Evolutionary conservation across 1,140 invertebrate genomes (phyloP), one percentile per base, ranked within the genome.

Genomic region (Vanessa tameamea): DNA sequence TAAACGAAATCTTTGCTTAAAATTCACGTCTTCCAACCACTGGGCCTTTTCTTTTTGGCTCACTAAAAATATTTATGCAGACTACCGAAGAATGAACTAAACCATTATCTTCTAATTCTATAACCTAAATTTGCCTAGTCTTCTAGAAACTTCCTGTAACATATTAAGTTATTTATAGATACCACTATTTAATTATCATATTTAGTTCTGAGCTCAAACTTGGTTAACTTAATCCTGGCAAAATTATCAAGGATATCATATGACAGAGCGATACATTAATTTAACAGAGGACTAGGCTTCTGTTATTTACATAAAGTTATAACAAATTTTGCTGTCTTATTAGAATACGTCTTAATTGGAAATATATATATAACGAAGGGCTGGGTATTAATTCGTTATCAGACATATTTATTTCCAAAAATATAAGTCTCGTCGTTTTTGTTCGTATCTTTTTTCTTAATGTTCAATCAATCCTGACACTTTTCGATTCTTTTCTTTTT

Each of bases 201-300:
- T 65, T 65, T 55, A 64, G 69, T 72, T 50, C 69, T 65, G n/a
- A 55, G 64, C 50, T 43, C 48, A 72, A 31, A 55, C 20, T 23
- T 20, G 69, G 14, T 50, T 64, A 43, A 50, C 5, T 53, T 64
- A 72, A 69, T 61, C 67, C 37, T 68, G 13, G 16, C 6, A 20
- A 57, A 57, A 55, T 68, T 68, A 47, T 57, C 12, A 68, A 55
- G 43, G 66, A 15, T 16, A 57, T 26, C 26, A 31, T 59, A 59
- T 59, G 31, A 68, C 12, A n/a, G 3, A n/a, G 3, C 20, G n/a
- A 47, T 23, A 23, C 37, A 47, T 57, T 68, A 55, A 55, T 23
- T 15, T 53, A 8, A 14, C 26, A 11, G 37, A 37, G 61, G 55
- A 16, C n/a, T 12, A 53, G 59, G 15, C 31, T 26, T 15, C 37